A percentile compares a stretch with the other conserved stretches of the same genome.
Conservation (phyloP, 2,113 vertebrate species). For the Connochaetes taurinus region DNA sequence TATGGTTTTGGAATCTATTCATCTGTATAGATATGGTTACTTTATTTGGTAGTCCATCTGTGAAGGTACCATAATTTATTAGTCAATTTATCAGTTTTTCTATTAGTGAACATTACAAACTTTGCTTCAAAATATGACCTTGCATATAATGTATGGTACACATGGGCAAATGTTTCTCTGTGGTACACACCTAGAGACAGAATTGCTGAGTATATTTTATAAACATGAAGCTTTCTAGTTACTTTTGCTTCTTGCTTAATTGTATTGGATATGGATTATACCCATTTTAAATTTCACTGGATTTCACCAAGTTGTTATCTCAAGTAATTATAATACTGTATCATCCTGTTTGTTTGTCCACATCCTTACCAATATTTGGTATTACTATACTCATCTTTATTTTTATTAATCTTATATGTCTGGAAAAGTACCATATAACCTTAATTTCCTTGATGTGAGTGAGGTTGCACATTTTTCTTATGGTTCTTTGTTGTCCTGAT, state of each 20-base stretch:
- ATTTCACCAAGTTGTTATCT: background rate
- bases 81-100: background rate
- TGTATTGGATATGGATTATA: background rate
- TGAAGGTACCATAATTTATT: background rate
- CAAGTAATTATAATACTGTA: background rate
- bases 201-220: background rate
- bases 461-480: background rate
- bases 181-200: background rate
- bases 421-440: background rate
- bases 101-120: background rate
- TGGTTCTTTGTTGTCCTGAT: background rate
- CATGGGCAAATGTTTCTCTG: background rate
- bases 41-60: background rate
- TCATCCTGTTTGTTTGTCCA: background rate
- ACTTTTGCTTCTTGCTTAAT: background rate
- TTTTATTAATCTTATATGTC: background rate
- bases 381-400: background rate
- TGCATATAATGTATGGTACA: background rate
- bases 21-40: background rate
- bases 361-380: background rate
- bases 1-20: background rate
- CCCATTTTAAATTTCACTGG: background rate
- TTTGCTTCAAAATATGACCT: background rate
- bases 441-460: background rate
- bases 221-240: background rate